Evolutionary conservation across 2,797 vertebrate genomes (phyloP).

Genomic region (Chromis chromis): DNA sequence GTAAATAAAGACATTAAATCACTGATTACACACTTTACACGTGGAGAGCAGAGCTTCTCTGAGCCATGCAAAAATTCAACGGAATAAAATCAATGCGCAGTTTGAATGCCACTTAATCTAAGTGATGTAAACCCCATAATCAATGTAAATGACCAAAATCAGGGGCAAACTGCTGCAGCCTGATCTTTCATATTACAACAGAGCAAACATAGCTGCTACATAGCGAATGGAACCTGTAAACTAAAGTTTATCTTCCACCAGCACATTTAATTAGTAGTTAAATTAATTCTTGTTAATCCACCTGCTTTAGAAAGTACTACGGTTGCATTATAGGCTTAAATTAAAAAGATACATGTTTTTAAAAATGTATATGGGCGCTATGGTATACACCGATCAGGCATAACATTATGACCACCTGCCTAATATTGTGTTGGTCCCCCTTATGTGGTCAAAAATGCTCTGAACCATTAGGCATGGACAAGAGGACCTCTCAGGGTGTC

Average conservation of each 20-base stretch:
- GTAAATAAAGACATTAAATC: constrained; percentile 65
- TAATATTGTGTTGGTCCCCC: too few relatives aligned
- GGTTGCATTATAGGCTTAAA: too few relatives aligned
- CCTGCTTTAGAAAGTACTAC: neutral
- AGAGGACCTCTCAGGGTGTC: too few relatives aligned
- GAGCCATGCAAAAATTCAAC: constrained; percentile 17
- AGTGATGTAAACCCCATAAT: constrained; percentile 35
- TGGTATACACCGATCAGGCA: too few relatives aligned
- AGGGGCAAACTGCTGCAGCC: constrained; percentile 11
- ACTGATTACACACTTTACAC: constrained; percentile 58
- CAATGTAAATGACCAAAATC: constrained; percentile 22
- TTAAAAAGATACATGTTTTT: too few relatives aligned
- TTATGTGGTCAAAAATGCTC: too few relatives aligned
- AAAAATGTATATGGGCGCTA: neutral
- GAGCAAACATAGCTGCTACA: neutral
- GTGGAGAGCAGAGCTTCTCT: constrained; percentile 37
- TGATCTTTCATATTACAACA: neutral
- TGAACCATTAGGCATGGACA: too few relatives aligned
- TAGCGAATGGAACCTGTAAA: neutral
- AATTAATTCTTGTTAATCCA: neutral
- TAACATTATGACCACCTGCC: too few relatives aligned
- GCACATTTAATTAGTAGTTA: neutral
- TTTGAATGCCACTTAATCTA: constrained; percentile 38
- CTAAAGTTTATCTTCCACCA: neutral
- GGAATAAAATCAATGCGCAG: constrained; percentile 27